phyloP scores from a whole-genome alignment of 2,113 vertebrate genomes.

The Pterophyllum scalare region DNA sequence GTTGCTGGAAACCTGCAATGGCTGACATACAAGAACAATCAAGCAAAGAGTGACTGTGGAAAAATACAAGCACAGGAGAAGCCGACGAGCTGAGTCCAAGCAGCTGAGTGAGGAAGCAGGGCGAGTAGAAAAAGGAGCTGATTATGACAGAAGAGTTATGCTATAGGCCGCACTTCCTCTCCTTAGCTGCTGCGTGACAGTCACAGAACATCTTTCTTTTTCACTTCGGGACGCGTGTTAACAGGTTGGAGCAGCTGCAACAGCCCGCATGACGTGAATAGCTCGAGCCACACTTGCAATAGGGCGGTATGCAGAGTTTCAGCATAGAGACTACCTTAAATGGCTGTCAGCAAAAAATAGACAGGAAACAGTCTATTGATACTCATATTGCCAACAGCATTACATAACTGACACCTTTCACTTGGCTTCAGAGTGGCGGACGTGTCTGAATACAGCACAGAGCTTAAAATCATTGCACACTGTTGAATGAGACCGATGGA shows the following conservation, averaged over 20 bases:
- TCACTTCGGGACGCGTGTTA: neutral
- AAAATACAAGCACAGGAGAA: neutral
- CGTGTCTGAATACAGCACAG: neutral
- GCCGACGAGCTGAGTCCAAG: neutral
- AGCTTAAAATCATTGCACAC: neutral
- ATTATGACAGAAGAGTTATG: neutral
- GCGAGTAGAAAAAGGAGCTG: neutral
- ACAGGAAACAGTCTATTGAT: neutral
- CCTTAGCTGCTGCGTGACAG: neutral
- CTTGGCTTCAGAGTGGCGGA: neutral
- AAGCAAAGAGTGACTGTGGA: neutral
- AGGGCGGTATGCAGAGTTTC: neutral
- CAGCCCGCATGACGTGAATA: neutral
- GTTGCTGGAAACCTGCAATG: neutral
- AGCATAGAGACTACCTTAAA: neutral
- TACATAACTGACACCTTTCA: neutral
- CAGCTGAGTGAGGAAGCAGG: neutral
- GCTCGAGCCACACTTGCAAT: neutral
- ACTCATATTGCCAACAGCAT: neutral
- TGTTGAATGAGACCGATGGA: neutral
- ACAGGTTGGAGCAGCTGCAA: neutral
- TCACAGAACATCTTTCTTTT: neutral
- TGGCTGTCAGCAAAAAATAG: neutral
- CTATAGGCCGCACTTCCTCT: neutral
- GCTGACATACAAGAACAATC: neutral